These are phyloP conservation scores for Scaptomyza hsui DNA, from an alignment of 1,140 invertebrate genomes.

Conservation along the genomic window DNA sequence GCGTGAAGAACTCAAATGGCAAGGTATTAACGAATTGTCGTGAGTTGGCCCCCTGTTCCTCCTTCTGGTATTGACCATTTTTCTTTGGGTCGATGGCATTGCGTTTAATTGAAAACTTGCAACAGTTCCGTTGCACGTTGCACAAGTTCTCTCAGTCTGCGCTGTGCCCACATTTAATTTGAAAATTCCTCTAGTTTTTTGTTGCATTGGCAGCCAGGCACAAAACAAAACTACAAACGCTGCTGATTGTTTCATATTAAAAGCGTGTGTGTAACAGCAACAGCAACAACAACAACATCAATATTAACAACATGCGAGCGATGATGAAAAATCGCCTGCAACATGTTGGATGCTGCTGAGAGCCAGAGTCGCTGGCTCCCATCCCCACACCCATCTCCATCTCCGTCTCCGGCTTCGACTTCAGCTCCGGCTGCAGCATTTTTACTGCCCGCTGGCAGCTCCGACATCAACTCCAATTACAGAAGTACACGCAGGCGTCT, in stretches of 20 bases:
- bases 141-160: conserved; percentile 15
- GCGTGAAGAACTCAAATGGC: conserved; percentile 79
- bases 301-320: conserved; percentile 71
- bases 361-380: conserved; percentile 3
- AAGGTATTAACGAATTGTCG: conserved; percentile 81
- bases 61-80: conserved; percentile 45
- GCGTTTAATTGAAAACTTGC: conserved; percentile 78
- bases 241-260: conserved; percentile 78
- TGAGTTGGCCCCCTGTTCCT: conserved; percentile 36
- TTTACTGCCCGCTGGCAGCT: conserved; percentile 72
- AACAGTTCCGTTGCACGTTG: conserved; percentile 42
- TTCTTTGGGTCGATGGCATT: conserved; percentile 51
- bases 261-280: conserved; percentile 58
- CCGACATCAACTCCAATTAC: conserved; percentile 80
- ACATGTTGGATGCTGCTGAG: conserved; percentile 77
- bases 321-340: conserved; percentile 81
- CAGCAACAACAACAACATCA: conserved; percentile 36
- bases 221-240: conserved; percentile 78
- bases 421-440: conserved; percentile 18
- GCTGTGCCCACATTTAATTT: conserved; percentile 76
- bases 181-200: conserved; percentile 69
- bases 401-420: conserved; percentile 9
- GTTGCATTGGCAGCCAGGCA: conserved; percentile 28
- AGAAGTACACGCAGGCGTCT: conserved; percentile 80
- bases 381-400: neutral